Percentiles rank a stretch among this genome's conserved stretches.
Evolutionary conservation across 1,140 invertebrate species (phyloP).

Genomic region (Drosophila lacertosa): DNA sequence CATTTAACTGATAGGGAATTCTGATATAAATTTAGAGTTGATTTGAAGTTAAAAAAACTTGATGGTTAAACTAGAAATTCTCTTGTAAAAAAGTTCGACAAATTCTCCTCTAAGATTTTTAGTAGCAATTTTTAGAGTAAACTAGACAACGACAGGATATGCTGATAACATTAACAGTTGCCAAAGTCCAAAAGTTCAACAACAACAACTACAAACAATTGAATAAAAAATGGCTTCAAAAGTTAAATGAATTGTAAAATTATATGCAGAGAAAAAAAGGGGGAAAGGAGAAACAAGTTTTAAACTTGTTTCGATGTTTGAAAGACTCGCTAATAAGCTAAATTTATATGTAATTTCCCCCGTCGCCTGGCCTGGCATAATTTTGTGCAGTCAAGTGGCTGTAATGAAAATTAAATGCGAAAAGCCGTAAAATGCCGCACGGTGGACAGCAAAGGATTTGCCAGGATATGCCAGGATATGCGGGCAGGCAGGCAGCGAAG

Average conservation of each 20-base stretch:
- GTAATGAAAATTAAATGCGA: constrained; percentile 79
- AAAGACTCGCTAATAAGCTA: constrained; percentile 23
- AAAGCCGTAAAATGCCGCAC: constrained; percentile 35
- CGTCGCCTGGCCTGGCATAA: constrained; percentile 16
- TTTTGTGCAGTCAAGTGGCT: constrained; percentile 70
- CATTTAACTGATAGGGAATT: too few species aligned
- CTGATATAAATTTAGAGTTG: too few species aligned
- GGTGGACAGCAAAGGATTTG: constrained; percentile 5
- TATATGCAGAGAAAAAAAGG: constrained; percentile 10
- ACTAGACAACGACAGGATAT: too few species aligned
- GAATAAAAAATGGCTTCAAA: neutral
- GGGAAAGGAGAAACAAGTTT: constrained; percentile 7
- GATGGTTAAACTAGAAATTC: too few species aligned
- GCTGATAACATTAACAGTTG: too few species aligned
- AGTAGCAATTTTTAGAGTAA: too few species aligned
- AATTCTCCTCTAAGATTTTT: too few species aligned
- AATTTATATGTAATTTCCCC: constrained; percentile 39
- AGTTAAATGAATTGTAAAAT: constrained; percentile 33
- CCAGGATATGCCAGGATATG: constrained; percentile 41
- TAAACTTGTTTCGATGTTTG: constrained; percentile 12
- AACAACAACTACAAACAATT: neutral
- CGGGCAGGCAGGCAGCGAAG: constrained; percentile 57
- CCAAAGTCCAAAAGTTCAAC: too few species aligned
- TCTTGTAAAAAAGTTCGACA: too few species aligned
- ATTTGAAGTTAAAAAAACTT: too few species aligned